Percentiles rank a stretch among this genome's conserved stretches.
Conservation (phyloP, 1,140 invertebrate genomes). For the Dreissena rostriformis region DNA sequence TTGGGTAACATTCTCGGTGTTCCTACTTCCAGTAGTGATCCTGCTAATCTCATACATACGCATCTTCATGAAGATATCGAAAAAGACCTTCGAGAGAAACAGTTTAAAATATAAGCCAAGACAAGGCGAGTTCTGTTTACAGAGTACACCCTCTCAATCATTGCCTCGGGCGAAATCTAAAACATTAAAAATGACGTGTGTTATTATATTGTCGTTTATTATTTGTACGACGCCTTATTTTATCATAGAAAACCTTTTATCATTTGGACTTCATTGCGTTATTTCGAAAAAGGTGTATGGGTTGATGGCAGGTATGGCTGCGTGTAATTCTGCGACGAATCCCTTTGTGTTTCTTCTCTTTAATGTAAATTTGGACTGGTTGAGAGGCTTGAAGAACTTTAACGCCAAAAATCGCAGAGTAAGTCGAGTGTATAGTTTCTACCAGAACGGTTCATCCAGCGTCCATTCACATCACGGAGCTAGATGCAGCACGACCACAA, state of each 20-base stretch:
- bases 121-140: constrained; percentile 71
- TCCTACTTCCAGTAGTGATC: constrained; percentile 76
- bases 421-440: too few relatives aligned
- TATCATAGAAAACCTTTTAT: constrained; percentile 79
- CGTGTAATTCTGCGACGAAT: constrained; percentile 78
- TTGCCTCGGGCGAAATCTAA: constrained; percentile 80
- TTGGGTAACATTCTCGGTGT: constrained; percentile 72
- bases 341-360: constrained; percentile 79
- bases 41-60: constrained; percentile 75
- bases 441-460: too few relatives aligned
- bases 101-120: constrained; percentile 34
- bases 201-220: constrained; percentile 78
- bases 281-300: constrained; percentile 66
- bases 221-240: constrained; percentile 79
- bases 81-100: constrained; percentile 71
- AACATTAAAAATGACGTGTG: constrained; percentile 80
- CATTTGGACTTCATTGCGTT: constrained; percentile 72
- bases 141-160: constrained; percentile 75
- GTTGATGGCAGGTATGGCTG: constrained; percentile 73
- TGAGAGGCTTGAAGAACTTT: constrained; percentile 8
- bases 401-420: too few relatives aligned
- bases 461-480: neutral
- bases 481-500: too few relatives aligned
- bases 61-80: constrained; percentile 77
- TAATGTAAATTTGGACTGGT: constrained; percentile 69